Evolutionary conservation across 2,888 invertebrate species (phyloP).

Genomic region (Pristionchus fissidentatus): DNA sequence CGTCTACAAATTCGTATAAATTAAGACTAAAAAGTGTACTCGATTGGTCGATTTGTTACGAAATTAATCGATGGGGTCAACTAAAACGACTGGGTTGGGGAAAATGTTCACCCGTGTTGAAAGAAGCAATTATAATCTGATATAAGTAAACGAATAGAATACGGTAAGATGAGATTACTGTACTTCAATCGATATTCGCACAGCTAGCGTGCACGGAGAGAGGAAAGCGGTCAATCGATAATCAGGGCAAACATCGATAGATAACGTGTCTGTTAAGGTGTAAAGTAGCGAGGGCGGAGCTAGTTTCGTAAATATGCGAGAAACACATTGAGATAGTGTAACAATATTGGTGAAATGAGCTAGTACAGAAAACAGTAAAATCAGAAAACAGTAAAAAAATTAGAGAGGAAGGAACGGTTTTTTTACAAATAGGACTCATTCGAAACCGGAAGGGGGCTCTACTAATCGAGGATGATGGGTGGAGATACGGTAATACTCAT

Average conservation of each 20-base stretch:
- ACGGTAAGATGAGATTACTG: conserved; percentile 8
- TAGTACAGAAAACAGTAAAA: too few relatives aligned
- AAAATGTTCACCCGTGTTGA: conserved; percentile 9
- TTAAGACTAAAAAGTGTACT: conserved; percentile 2
- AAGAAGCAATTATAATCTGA: conserved; percentile 22
- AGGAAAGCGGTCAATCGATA: background rate
- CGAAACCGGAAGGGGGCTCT: too few relatives aligned
- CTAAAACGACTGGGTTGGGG: background rate
- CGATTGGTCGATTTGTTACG: background rate
- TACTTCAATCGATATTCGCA: background rate
- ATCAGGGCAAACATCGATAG: background rate
- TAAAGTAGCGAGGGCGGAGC: too few relatives aligned
- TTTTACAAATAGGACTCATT: too few relatives aligned
- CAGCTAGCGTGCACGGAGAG: background rate
- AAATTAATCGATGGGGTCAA: background rate
- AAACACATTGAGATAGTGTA: too few relatives aligned
- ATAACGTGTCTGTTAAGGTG: too few relatives aligned
- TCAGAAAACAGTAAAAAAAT: too few relatives aligned
- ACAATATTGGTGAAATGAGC: too few relatives aligned
- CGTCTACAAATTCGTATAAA: background rate
- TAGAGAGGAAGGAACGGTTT: too few relatives aligned
- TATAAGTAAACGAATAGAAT: background rate
- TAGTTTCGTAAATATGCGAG: too few relatives aligned
- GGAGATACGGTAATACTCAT: too few relatives aligned
- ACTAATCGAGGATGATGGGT: too few relatives aligned